These are phyloP conservation scores for Tetragnatha versicolor DNA, from an alignment of 1,140 invertebrate genomes.

Conservation along the genomic window DNA sequence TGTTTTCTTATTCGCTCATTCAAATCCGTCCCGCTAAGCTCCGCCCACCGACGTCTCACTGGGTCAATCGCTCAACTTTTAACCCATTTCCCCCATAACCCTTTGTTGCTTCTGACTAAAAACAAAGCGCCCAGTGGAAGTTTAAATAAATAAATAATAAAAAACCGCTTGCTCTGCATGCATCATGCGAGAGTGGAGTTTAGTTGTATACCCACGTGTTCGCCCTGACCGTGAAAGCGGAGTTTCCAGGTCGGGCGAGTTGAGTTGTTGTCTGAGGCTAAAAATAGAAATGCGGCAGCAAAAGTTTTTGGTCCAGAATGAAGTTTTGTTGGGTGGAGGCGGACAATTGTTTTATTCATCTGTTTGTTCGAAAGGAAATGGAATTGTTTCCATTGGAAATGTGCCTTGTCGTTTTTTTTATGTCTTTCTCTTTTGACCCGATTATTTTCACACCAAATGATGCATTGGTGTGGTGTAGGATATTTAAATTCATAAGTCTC, in stretches of 20 bases:
- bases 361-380: background rate
- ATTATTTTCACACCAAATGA: background rate
- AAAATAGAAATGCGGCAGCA: constrained; percentile 33
- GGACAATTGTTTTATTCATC: background rate
- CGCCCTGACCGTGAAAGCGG: constrained; percentile 45
- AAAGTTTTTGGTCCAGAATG: constrained; percentile 27
- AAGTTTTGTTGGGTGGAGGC: background rate
- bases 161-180: background rate
- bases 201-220: constrained; percentile 35
- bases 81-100: constrained; percentile 51
- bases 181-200: background rate
- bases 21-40: background rate
- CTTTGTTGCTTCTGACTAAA: constrained; percentile 35
- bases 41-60: constrained; percentile 10
- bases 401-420: background rate
- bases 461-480: background rate
- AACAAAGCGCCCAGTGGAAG: constrained; percentile 4
- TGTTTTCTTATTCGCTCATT: background rate
- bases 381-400: background rate
- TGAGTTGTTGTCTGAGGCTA: constrained; percentile 31
- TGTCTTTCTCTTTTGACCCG: background rate
- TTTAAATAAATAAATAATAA: constrained; percentile 23
- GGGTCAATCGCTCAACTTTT: constrained; percentile 53
- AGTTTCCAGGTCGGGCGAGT: constrained; percentile 46
- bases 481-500: too few relatives aligned